Percentiles rank a stretch among this genome's conserved stretches.
phyloP scores from a whole-genome alignment of 2,797 vertebrate species.

The Oreortyx pictus region DNA sequence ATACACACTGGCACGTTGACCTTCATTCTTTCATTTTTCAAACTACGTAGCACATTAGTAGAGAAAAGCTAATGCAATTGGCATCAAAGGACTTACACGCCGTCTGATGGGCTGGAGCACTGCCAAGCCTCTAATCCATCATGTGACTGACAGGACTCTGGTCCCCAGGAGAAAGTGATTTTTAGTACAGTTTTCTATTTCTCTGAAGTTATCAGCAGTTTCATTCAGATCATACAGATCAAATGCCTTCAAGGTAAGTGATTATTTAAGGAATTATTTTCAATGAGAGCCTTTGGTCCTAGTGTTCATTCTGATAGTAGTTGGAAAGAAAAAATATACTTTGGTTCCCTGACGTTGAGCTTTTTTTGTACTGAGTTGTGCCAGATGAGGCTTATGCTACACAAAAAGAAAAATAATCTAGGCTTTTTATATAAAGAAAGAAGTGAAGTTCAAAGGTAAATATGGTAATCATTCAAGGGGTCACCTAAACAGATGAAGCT shows the following conservation, averaged over 20 bases:
- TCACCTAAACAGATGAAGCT: conserved; percentile 8
- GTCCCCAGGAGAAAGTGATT: conserved; percentile 61
- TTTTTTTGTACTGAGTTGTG: neutral
- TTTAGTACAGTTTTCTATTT: conserved; percentile 61
- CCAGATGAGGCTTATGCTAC: neutral
- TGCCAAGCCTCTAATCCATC: conserved; percentile 73
- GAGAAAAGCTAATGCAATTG: conserved; percentile 73
- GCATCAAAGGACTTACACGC: conserved; percentile 74
- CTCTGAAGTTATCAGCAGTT: conserved; percentile 68
- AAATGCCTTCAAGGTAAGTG: conserved; percentile 58
- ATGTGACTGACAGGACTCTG: conserved; percentile 64
- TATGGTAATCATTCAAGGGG: neutral
- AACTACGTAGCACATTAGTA: conserved; percentile 72
- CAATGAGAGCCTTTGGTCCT: conserved; percentile 21
- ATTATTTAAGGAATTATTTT: conserved; percentile 75
- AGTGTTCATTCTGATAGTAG: neutral
- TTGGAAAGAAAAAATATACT: neutral
- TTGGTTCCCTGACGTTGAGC: neutral
- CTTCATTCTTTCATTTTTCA: conserved; percentile 76
- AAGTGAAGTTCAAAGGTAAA: conserved; percentile 17
- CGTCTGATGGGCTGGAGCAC: conserved; percentile 59
- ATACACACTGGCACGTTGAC: conserved; percentile 52
- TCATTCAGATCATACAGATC: conserved; percentile 66
- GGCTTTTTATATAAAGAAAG: neutral
- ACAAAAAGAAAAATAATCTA: neutral